Base-by-base conservation (phyloP, 2,888 invertebrate genomes). In the Rhogogaster chlorosoma region DNA sequence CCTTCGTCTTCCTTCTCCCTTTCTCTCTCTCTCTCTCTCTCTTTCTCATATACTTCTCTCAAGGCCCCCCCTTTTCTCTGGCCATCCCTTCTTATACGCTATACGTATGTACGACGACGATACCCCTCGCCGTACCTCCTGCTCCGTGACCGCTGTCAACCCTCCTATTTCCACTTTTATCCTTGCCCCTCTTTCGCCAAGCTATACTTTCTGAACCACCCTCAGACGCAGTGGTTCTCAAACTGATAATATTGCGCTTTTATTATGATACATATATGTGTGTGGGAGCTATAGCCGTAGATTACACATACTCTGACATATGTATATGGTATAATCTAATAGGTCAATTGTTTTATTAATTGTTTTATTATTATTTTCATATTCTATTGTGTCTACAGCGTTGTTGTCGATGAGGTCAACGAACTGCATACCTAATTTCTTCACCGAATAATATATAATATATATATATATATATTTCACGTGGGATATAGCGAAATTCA, bases 21-120 rank as follows among this genome's bases (percentile, higher is more conserved):
- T 67, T 86, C 85, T 73, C 32, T 38, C 22, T 26, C 61, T 22
- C 29, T 71, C 83, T 12, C 86, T 86, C 84, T 84, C 85, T 83
- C 83, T 84, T 86, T 85, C 84, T 77, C 64, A n/a, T 53, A n/a
- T 84, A 82, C 70, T 42, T 73, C 80, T 64, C 75, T 45, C n/a
- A 61, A 57, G 53, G 49, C 86, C 87, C 86, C 86, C 85, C 85
- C 84, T 84, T 80, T 84, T 85, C 84, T 78, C 75, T 42, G 71
- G 22, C 57, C 78, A 53, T 57, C 78, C 57, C 78, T 78, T 32
- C 78, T 29, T 32, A 18, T 36, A n/a, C 38, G 9, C 18, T 53
- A 38, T 42, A 73, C 12, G 32, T 42, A 73, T n/a, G 32, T 77
- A 77, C 49, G 77, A 77, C 53, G 77, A 29, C 18, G 77, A 32